Percentiles rank a stretch among this genome's conserved stretches.
phyloP scores from a whole-genome alignment of 2,797 vertebrate genomes.

The Vireo griseus region DNA sequence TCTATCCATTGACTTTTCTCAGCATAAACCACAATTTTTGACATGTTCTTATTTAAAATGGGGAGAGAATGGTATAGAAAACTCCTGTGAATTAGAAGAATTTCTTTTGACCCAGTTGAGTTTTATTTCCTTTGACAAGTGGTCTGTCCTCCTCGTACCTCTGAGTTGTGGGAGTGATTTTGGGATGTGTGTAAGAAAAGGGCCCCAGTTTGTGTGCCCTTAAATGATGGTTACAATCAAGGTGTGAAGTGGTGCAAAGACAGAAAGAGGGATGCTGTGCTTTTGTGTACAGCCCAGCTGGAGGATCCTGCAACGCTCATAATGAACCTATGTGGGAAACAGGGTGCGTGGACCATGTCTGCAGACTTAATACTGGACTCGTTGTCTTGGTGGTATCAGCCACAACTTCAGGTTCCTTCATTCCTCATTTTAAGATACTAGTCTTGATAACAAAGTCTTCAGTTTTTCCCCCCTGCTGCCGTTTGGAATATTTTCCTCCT shows the following conservation, averaged over 20 bases:
- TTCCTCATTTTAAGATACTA: background rate
- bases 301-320: rapidly evolving
- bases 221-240: background rate
- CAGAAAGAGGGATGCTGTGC: background rate
- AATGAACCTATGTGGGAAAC: background rate
- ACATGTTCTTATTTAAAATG: background rate
- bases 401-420: background rate
- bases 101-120: background rate
- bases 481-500: background rate
- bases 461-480: background rate
- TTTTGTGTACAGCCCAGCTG: background rate
- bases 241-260: background rate
- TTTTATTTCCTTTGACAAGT: background rate
- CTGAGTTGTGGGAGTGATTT: background rate
- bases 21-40: background rate
- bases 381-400: background rate
- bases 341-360: rapidly evolving
- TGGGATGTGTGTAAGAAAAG: background rate
- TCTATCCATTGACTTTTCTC: background rate
- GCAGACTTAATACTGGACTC: background rate
- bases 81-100: background rate
- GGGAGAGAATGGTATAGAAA: background rate
- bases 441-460: background rate
- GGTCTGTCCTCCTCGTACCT: background rate
- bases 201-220: background rate